These are phyloP conservation scores for Drosophila phalerata DNA, from an alignment of 2,888 invertebrate genomes.

Conservation along the genomic window DNA sequence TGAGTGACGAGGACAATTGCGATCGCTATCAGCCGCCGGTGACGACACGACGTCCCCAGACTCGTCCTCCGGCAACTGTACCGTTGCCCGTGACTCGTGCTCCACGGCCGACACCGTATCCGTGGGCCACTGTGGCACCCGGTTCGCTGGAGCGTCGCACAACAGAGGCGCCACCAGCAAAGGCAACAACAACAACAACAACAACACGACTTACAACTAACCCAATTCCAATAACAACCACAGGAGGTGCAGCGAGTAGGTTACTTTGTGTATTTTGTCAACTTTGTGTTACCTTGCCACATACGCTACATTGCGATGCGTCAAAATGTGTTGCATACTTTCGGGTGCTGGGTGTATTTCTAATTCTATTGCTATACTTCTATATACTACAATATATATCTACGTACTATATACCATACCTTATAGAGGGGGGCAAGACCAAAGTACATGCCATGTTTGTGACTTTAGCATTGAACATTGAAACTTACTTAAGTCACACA, in stretches of 20 bases:
- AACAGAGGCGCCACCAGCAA: conserved; percentile 32
- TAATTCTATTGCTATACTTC: background rate
- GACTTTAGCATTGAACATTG: conserved; percentile 56
- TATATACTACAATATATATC: background rate
- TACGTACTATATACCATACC: no score
- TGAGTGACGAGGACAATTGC: conserved; percentile 87
- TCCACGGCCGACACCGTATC: conserved; percentile 7
- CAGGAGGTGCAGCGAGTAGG: conserved; percentile 65
- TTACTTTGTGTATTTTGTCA: conserved; percentile 30
- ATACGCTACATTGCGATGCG: conserved; percentile 6
- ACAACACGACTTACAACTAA: conserved; percentile 56
- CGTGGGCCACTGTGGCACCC: conserved; percentile 8
- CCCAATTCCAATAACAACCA: conserved; percentile 52
- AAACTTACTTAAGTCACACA: conserved; percentile 69
- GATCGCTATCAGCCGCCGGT: conserved; percentile 57
- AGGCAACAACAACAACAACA: conserved; percentile 22
- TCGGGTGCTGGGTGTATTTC: conserved; percentile 21
- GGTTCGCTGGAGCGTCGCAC: conserved; percentile 43
- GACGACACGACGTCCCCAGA: conserved; percentile 45
- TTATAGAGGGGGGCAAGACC: conserved; percentile 10
- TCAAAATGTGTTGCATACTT: conserved; percentile 28
- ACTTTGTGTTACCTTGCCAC: background rate
- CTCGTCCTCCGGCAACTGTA: background rate
- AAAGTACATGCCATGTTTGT: conserved; percentile 74
- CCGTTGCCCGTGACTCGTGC: conserved; percentile 16